These are phyloP conservation scores for Galeopsomyia nigrocyanea DNA, from an alignment of 2,888 invertebrate species.

Conservation along the genomic window DNA sequence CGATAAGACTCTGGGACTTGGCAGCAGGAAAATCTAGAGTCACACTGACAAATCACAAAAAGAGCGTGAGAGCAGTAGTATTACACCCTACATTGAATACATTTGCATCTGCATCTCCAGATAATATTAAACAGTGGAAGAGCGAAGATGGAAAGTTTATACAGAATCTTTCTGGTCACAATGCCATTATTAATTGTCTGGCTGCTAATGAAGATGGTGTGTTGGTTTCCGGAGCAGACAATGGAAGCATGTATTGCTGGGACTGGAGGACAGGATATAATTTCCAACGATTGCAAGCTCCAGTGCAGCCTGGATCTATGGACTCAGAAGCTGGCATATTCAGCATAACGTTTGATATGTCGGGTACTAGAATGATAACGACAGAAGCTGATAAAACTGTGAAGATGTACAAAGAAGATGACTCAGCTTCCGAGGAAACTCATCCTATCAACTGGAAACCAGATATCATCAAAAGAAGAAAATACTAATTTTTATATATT, in stretches of 20 bases:
- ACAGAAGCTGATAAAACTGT: constrained; percentile 99
- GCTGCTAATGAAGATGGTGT: constrained; percentile 96
- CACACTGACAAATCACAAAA: constrained; percentile 98
- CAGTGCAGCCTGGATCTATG: constrained; percentile 98
- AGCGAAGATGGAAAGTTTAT: constrained; percentile 98
- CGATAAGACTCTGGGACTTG: constrained; percentile 97
- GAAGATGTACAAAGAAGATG: constrained; percentile 98
- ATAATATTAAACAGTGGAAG: constrained; percentile 99
- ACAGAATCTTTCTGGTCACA: constrained; percentile 96
- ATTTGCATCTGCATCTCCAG: constrained; percentile 98
- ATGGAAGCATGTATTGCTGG: constrained; percentile 97
- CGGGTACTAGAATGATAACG: constrained; percentile 94
- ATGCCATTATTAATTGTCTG: constrained; percentile 96
- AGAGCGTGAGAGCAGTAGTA: constrained; percentile 86
- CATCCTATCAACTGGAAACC: constrained; percentile 99
- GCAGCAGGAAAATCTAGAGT: constrained; percentile 95
- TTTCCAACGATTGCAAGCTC: constrained; percentile 93
- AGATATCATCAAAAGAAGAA: constrained; percentile 92
- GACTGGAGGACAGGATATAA: constrained; percentile 99
- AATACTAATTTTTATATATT: constrained; percentile 74
- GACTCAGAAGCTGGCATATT: constrained; percentile 99
- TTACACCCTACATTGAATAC: constrained; percentile 87
- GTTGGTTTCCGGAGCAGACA: constrained; percentile 97
- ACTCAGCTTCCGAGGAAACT: constrained; percentile 94
- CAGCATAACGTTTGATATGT: constrained; percentile 94